Evolutionary conservation across 2,113 vertebrate genomes (phyloP).

Genomic region (Paradoxurus hermaphroditus): DNA sequence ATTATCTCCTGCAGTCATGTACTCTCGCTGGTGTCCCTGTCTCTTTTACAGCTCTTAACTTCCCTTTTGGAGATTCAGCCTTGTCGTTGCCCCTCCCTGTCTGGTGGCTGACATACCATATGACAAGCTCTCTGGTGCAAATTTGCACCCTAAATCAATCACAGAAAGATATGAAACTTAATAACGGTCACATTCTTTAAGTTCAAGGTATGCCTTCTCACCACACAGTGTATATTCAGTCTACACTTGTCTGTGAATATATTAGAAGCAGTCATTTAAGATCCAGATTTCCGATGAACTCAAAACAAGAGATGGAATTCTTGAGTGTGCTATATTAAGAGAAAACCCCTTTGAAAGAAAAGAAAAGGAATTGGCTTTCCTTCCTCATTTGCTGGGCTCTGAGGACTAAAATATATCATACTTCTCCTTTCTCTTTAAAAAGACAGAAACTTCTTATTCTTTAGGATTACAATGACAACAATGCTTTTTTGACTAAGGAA

Average conservation of each 20-base stretch:
- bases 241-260: not conserved
- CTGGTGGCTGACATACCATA: not conserved
- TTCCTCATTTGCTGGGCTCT: conserved; percentile 49
- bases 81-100: not conserved
- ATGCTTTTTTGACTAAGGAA: conserved; percentile 19
- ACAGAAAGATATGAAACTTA: conserved; percentile 5
- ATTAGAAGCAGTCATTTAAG: not conserved
- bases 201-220: not conserved
- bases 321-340: not conserved
- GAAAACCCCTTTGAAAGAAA: conserved; percentile 30
- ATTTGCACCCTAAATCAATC: not conserved
- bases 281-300: not conserved
- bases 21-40: not conserved
- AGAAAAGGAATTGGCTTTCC: conserved; percentile 46
- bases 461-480: not conserved
- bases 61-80: not conserved
- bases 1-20: not conserved
- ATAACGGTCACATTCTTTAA: not conserved
- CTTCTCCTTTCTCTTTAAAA: conserved; percentile 72
- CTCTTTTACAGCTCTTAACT: not conserved
- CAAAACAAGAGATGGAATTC: not conserved
- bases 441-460: conserved; percentile 39
- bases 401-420: not conserved
- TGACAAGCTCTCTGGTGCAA: not conserved
- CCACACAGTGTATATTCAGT: not conserved